A percentile compares a stretch with the other conserved stretches of the same genome.
Conservation (phyloP, 2,113 vertebrate species). For the Macaca mulatta region DNA sequence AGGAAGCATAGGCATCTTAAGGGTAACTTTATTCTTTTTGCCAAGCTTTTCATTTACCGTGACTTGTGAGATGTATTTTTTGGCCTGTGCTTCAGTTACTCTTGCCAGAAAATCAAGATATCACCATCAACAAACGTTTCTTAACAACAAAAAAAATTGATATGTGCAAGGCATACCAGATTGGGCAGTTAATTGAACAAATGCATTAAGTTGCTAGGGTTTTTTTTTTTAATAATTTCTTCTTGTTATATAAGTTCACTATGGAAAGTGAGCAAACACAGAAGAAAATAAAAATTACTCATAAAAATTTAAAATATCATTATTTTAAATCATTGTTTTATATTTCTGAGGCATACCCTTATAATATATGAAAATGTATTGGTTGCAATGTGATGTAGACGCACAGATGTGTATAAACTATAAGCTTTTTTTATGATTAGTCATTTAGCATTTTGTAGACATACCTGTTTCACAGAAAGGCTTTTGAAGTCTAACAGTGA, state of each 20-base stretch:
- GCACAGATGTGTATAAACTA: neutral
- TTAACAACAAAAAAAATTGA: slow-evolving; percentile 21
- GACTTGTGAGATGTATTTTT: neutral
- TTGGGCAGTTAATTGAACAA: slow-evolving; percentile 33
- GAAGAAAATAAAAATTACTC: neutral
- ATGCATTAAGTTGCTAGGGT: neutral
- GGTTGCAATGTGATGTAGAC: neutral
- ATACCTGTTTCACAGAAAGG: slow-evolving; percentile 7
- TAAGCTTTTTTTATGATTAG: neutral
- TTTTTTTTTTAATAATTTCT: neutral
- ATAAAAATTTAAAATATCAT: neutral
- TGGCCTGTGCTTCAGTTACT: slow-evolving; percentile 24
- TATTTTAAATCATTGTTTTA: neutral
- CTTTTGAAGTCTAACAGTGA: neutral
- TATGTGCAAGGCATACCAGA: neutral
- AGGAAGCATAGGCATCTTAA: neutral
- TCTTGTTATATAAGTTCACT: neutral
- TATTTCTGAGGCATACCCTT: slow-evolving; percentile 17
- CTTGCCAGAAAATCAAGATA: slow-evolving; percentile 44
- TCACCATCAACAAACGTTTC: slow-evolving; percentile 17
- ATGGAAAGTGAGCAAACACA: neutral
- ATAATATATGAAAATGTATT: neutral
- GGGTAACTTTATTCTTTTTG: slow-evolving; percentile 30
- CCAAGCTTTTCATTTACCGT: slow-evolving; percentile 18
- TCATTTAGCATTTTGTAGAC: neutral